These are phyloP conservation scores for Carabus problematicus DNA, from an alignment of 2,888 invertebrate species.

Conservation along the genomic window DNA sequence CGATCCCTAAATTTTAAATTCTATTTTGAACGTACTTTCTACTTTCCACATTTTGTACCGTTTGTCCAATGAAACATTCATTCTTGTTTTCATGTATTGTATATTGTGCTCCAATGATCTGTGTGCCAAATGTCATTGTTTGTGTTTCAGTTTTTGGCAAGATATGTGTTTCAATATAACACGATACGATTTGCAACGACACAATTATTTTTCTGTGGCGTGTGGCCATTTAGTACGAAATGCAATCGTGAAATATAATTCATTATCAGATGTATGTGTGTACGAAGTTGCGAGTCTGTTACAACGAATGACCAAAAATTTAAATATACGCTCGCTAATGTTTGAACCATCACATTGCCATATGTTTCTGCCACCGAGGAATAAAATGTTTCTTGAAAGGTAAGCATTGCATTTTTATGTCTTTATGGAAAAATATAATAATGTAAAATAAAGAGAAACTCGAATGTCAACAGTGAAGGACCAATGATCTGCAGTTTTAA, in stretches of 20 bases:
- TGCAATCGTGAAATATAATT: conserved; percentile 55
- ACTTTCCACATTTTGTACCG: no score
- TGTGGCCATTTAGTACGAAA: conserved; percentile 54
- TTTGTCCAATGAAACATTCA: no score
- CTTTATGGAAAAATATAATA: conserved; percentile 1
- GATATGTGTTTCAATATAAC: conserved; percentile 55
- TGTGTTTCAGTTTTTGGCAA: conserved; percentile 56
- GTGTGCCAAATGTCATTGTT: no score
- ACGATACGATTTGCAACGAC: conserved; percentile 52
- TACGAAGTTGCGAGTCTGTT: conserved; percentile 56
- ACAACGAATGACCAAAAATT: conserved; percentile 54
- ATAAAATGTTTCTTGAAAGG: conserved; percentile 46
- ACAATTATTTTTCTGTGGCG: conserved; percentile 53
- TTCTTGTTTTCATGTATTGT: no score
- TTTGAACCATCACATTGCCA: conserved; percentile 58
- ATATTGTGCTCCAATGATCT: no score
- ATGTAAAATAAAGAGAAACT: neutral
- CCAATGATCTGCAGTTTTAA: no score
- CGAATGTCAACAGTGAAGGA: no score
- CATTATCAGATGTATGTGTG: conserved; percentile 54
- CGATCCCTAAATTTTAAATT: no score
- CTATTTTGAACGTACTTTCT: no score
- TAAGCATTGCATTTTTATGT: conserved; percentile 41
- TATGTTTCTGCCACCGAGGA: conserved; percentile 50
- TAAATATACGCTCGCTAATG: conserved; percentile 55